phyloP scores from a whole-genome alignment of 1,140 invertebrate species.

The Yoshiicerus persimilis region DNA sequence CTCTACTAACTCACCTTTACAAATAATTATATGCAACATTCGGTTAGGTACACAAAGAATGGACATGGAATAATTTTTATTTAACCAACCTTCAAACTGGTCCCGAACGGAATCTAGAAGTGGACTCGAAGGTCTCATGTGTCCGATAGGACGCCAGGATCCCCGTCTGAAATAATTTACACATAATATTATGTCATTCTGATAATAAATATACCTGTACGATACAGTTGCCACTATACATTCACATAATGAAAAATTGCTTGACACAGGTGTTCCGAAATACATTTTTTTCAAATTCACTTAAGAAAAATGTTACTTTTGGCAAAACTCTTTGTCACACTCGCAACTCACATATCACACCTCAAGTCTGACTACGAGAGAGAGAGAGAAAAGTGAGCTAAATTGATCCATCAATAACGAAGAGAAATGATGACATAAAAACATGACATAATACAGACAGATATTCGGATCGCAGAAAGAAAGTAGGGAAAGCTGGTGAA shows the following conservation, averaged over 20 bases:
- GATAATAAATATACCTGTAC: no score
- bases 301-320: not conserved
- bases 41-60: not conserved
- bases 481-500: not conserved
- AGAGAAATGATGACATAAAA: not conserved
- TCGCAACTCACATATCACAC: no score
- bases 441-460: not conserved
- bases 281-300: not conserved
- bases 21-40: not conserved
- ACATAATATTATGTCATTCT: no score
- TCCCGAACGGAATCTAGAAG: conserved; percentile 82
- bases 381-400: not conserved
- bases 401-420: conserved; percentile 13
- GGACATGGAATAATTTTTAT: not conserved
- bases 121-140: conserved; percentile 84
- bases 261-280: not conserved
- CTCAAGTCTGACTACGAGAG: no score
- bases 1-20: not conserved
- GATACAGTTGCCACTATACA: not conserved
- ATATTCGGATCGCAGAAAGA: not conserved
- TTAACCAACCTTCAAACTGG: conserved; percentile 49
- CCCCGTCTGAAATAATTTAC: conserved; percentile 61
- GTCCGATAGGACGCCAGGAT: conserved; percentile 91
- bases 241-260: not conserved
- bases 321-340: no score